Evolutionary conservation across 2,797 vertebrate species (phyloP).

Genomic region (Petrocephalus schoutedeni): DNA sequence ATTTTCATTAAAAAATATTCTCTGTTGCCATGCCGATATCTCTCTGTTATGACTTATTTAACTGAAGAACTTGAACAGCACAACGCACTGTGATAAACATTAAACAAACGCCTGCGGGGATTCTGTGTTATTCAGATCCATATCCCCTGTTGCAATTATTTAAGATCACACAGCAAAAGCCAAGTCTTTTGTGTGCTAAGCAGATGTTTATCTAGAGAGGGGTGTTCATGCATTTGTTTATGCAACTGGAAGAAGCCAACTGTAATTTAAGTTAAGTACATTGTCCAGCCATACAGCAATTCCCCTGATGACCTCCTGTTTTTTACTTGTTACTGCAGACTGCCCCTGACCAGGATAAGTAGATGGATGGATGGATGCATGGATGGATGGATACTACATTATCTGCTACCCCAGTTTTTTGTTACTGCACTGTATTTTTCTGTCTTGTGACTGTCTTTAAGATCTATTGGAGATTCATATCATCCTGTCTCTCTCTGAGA

Average conservation of each 20-base stretch:
- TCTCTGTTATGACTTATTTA: background rate
- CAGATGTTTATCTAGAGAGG: constrained; percentile 20
- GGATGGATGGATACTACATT: background rate
- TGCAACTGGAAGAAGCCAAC: background rate
- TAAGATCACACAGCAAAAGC: constrained; percentile 50
- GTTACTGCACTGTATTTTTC: background rate
- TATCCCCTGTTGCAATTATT: constrained; percentile 23
- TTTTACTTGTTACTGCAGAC: background rate
- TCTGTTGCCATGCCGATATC: background rate
- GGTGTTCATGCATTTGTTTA: constrained; percentile 13
- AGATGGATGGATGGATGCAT: background rate
- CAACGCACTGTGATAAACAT: background rate
- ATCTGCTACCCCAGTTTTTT: background rate
- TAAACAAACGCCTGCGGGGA: background rate
- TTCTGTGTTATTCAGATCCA: background rate
- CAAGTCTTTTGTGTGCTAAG: constrained; percentile 42
- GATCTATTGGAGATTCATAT: background rate
- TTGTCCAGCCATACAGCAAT: background rate
- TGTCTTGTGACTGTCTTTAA: background rate
- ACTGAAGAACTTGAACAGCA: background rate
- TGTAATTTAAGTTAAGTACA: constrained; percentile 32
- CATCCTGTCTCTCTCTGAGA: background rate
- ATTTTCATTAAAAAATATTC: background rate
- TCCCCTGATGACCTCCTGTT: background rate
- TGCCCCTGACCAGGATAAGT: background rate